Base-by-base conservation (phyloP, 2,797 vertebrate species). In the Botia almorhae region DNA sequence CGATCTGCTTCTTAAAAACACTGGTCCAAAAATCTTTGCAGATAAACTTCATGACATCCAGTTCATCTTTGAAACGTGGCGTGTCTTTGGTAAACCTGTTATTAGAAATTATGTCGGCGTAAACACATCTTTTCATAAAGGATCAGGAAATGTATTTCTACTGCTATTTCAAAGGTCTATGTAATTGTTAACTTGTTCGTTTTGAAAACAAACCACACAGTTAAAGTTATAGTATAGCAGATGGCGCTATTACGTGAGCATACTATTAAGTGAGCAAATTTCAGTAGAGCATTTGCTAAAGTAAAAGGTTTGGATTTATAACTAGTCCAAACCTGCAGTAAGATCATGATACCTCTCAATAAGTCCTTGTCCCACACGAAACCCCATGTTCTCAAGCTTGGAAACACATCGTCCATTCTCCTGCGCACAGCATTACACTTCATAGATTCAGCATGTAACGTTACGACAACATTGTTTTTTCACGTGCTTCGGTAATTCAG, bases 21-120 rank as follows among this genome's bases (percentile, higher is more conserved):
- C 95, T 95, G 78, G 97, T 98, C 96, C 96, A 98, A 87, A 98
- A 98, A 88, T 98, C 96, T 92, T 98, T 98, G 87, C 97, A 98
- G 90, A 98, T 94, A 87, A 98, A 98, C 88, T 98, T 98, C 97
- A 98, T 97, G 85, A 98, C 92, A 87, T 98, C 97, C 85, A 98
- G 92, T 88, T 98, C 97, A 83, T 98, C 97, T 91, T 98, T 98
- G 89, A 98, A 98, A 55, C 97, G 95, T 10, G 96, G 93, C 7
- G 96, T 96, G 87, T 98, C 96, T 94, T 97, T 97, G 13, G 97
- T 98, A 89, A 98, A 95, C 91, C 97, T 98, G 73, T 76, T 72
- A 89, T 81, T 14, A 63, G 88, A 71, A 76, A 26, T 5, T 1
- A 65, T 16, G 8, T 13, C 17, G 23, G 13, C 33, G 23, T 12